Evolutionary conservation across 2,113 vertebrate genomes (phyloP).

Genomic region (Oncorhynchus clarkii): DNA sequence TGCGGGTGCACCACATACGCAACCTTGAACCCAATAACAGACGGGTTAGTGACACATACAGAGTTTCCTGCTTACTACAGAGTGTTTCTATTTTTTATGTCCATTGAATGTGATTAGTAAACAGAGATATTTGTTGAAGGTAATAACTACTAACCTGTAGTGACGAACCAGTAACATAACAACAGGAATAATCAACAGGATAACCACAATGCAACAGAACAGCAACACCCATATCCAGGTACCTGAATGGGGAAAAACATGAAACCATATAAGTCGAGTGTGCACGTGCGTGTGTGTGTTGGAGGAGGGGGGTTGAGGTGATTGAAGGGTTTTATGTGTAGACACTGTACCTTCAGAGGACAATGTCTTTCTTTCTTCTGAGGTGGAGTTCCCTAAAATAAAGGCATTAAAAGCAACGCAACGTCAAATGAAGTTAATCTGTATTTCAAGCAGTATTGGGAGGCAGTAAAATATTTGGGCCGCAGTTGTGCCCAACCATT

Average conservation of each 20-base stretch:
- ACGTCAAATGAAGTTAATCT: neutral
- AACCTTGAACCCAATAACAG: conserved; percentile 42
- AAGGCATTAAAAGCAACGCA: neutral
- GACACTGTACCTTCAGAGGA: conserved; percentile 17
- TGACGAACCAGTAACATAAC: conserved; percentile 42
- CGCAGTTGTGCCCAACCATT: neutral
- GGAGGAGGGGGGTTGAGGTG: neutral
- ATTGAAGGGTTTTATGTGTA: neutral
- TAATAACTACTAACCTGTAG: conserved; percentile 37
- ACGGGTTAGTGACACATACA: neutral
- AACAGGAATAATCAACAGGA: conserved; percentile 53
- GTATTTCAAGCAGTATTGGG: neutral
- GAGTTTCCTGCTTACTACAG: no score
- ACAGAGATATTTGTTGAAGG: neutral
- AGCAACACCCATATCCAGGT: conserved; percentile 50
- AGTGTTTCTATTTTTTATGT: no score
- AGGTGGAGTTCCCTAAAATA: conserved; percentile 35
- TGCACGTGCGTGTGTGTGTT: neutral
- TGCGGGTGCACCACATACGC: conserved; percentile 21
- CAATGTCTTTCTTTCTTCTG: neutral
- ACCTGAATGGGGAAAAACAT: conserved; percentile 39
- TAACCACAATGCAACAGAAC: conserved; percentile 26
- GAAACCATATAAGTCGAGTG: neutral
- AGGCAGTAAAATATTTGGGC: neutral
- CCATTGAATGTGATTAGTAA: no score